phyloP scores from a whole-genome alignment of 1,140 invertebrate species.

The Meloidogyne hapla region DNA sequence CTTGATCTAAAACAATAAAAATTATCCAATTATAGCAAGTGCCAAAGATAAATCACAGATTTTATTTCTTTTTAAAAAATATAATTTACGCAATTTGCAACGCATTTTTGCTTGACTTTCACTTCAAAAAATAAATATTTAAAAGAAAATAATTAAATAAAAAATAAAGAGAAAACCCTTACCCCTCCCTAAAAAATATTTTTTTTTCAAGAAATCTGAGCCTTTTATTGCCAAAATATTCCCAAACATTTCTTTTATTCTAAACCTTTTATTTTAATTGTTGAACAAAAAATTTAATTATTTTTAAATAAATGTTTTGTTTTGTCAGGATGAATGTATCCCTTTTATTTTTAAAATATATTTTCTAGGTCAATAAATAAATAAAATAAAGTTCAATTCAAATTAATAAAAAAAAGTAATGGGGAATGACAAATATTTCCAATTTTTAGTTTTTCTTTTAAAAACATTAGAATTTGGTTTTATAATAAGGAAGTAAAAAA shows the following conservation, averaged over 20 bases:
- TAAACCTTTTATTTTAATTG: neutral
- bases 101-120: constrained; percentile 63
- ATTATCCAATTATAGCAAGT: constrained; percentile 56
- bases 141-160: neutral
- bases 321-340: too few relatives aligned
- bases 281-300: neutral
- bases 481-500: too few relatives aligned
- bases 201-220: constrained; percentile 6
- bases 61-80: constrained; percentile 55
- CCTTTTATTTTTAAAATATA: too few relatives aligned
- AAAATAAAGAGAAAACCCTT: neutral
- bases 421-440: too few relatives aligned
- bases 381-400: too few relatives aligned
- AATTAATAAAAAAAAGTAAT: too few relatives aligned
- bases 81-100: constrained; percentile 56
- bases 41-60: constrained; percentile 59
- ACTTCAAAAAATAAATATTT: constrained; percentile 41
- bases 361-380: too few relatives aligned
- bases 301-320: too few relatives aligned
- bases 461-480: too few relatives aligned
- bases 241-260: neutral
- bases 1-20: constrained; percentile 60
- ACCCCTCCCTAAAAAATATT: neutral
- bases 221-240: constrained; percentile 2
- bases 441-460: too few relatives aligned